Evolutionary conservation across 2,113 vertebrate genomes (phyloP).

Genomic region (Trichomycterus rosablanca): DNA sequence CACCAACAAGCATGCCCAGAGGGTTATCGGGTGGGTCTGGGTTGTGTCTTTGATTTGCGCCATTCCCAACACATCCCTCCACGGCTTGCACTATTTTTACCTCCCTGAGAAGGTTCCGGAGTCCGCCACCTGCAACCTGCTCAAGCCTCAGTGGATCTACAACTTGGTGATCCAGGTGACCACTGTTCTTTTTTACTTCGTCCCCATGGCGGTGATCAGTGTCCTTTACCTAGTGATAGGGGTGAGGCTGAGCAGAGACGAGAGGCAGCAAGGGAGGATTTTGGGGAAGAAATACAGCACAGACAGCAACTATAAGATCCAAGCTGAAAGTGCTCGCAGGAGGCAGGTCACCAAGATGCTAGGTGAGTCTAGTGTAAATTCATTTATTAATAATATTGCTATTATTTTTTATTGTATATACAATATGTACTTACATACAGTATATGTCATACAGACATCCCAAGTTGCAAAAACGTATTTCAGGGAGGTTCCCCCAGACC

Average conservation of each 20-base stretch:
- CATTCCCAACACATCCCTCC: conserved; percentile 69
- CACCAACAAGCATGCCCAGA: conserved; percentile 67
- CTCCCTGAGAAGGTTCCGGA: conserved; percentile 63
- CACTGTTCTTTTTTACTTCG: conserved; percentile 69
- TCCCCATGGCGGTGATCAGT: conserved; percentile 70
- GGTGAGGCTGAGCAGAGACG: conserved; percentile 58
- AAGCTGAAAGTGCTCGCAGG: conserved; percentile 56
- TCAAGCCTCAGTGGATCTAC: conserved; percentile 72
- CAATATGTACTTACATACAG: no score
- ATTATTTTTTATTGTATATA: no score
- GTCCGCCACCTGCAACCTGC: conserved; percentile 68
- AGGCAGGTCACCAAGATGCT: conserved; percentile 76
- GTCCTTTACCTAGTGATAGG: conserved; percentile 70
- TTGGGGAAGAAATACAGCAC: conserved; percentile 51
- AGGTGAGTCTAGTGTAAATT: conserved; percentile 54
- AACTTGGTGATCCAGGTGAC: conserved; percentile 74
- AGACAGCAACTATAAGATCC: conserved; percentile 52
- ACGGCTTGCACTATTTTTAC: conserved; percentile 64
- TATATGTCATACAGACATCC: no score
- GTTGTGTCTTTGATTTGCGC: conserved; percentile 62
- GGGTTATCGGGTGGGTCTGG: conserved; percentile 64
- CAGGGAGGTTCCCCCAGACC: no score
- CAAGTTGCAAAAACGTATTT: no score
- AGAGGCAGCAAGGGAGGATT: conserved; percentile 30
- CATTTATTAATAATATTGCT: no score